Evolutionary conservation across 2,113 vertebrate genomes (phyloP).

Genomic region (Muntiacus muntjak): DNA sequence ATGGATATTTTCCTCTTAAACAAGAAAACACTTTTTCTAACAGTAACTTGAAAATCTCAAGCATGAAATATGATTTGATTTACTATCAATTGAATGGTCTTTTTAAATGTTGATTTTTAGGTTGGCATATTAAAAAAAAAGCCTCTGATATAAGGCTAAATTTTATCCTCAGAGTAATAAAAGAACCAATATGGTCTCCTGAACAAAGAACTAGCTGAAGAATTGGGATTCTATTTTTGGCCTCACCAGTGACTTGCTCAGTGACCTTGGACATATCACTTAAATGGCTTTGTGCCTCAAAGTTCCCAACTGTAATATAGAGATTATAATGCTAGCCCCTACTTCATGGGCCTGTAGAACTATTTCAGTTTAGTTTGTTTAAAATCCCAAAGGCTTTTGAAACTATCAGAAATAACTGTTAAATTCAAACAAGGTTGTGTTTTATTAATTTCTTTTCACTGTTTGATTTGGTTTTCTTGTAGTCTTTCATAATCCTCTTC

Average conservation of each 20-base stretch:
- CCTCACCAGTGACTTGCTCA: conserved; percentile 58
- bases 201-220: conserved; percentile 66
- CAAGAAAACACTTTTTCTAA: conserved; percentile 53
- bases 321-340: conserved; percentile 60
- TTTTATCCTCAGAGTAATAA: conserved; percentile 59
- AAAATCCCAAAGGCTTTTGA: conserved; percentile 20
- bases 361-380: conserved; percentile 29
- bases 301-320: conserved; percentile 59
- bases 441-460: conserved; percentile 47
- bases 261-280: conserved; percentile 72
- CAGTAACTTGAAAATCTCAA: conserved; percentile 53
- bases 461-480: conserved; percentile 18
- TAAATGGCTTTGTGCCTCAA: conserved; percentile 67
- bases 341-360: neutral
- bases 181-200: conserved; percentile 61
- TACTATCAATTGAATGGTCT: conserved; percentile 44
- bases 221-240: conserved; percentile 70
- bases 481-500: neutral
- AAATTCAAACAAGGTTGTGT: conserved; percentile 9
- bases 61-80: conserved; percentile 55
- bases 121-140: neutral
- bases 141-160: conserved; percentile 44
- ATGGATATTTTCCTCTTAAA: conserved; percentile 57
- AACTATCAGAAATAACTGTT: neutral
- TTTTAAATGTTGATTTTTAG: conserved; percentile 62